These are phyloP conservation scores for Cheilosia soror DNA, from an alignment of 2,888 invertebrate species.

Conservation along the genomic window DNA sequence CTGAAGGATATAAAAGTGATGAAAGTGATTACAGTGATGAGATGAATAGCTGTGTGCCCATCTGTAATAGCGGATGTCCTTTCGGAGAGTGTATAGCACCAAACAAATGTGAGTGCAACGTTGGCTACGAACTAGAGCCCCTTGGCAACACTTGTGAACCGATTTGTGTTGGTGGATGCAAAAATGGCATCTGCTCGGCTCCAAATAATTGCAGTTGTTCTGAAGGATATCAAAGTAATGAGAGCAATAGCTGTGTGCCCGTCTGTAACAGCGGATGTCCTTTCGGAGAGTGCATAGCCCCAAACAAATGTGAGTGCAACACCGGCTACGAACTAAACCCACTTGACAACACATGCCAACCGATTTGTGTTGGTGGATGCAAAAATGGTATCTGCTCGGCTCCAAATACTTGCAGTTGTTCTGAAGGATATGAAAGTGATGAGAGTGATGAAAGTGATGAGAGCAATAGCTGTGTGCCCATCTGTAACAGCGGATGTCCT, in stretches of 20 bases:
- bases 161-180: slow-evolving; percentile 55
- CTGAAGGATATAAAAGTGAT: slow-evolving; percentile 82
- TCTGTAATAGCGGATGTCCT: slow-evolving; percentile 62
- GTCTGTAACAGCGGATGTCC: slow-evolving; percentile 81
- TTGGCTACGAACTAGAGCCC: slow-evolving; percentile 75
- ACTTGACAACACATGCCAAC: slow-evolving; percentile 78
- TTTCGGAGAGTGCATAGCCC: slow-evolving; percentile 84
- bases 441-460: background rate
- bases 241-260: slow-evolving; percentile 79
- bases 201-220: slow-evolving; percentile 80
- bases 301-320: slow-evolving; percentile 83
- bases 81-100: slow-evolving; percentile 81
- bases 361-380: no score
- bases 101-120: slow-evolving; percentile 82
- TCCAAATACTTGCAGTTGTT: no score
- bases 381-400: no score
- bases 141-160: slow-evolving; percentile 25
- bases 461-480: slow-evolving; percentile 37
- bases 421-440: slow-evolving; percentile 79
- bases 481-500: slow-evolving; percentile 63
- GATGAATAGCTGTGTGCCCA: slow-evolving; percentile 34
- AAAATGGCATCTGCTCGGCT: slow-evolving; percentile 75
- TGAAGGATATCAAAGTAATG: slow-evolving; percentile 78
- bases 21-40: background rate
- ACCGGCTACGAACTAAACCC: slow-evolving; percentile 80